Conservation (phyloP, 2,113 vertebrate genomes). For the Caretta caretta region DNA sequence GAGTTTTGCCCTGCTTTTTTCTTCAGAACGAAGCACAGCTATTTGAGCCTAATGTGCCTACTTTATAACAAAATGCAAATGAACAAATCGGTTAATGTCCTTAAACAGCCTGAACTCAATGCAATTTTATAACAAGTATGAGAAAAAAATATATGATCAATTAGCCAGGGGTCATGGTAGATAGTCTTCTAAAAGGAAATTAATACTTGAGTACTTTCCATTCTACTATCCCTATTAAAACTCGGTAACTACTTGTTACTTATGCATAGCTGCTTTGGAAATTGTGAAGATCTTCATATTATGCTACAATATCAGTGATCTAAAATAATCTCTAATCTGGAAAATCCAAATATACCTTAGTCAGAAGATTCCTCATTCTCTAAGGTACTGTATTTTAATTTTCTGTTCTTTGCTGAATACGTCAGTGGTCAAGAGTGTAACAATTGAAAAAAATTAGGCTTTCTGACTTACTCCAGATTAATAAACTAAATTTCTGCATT, state of each 20-base stretch:
- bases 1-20: slow-evolving; percentile 66
- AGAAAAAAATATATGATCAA: slow-evolving; percentile 52
- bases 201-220: slow-evolving; percentile 51
- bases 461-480: background rate
- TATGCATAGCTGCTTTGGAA: slow-evolving; percentile 62
- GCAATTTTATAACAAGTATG: slow-evolving; percentile 51
- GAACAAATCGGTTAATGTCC: slow-evolving; percentile 72
- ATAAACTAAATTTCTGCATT: slow-evolving; percentile 19
- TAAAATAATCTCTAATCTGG: slow-evolving; percentile 66
- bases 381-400: slow-evolving; percentile 42
- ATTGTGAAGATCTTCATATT: background rate
- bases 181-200: slow-evolving; percentile 71
- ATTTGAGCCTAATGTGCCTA: slow-evolving; percentile 72
- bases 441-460: background rate
- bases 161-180: slow-evolving; percentile 75
- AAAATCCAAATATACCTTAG: slow-evolving; percentile 64
- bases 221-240: slow-evolving; percentile 63
- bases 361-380: slow-evolving; percentile 62
- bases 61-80: slow-evolving; percentile 84
- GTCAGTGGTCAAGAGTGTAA: background rate
- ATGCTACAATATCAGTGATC: slow-evolving; percentile 58
- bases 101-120: slow-evolving; percentile 66
- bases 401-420: slow-evolving; percentile 53
- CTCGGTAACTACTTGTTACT: slow-evolving; percentile 56
- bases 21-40: slow-evolving; percentile 76